Percentiles rank a stretch among this genome's conserved stretches.
phyloP scores from a whole-genome alignment of 2,113 vertebrate species.

The Saguinus imperator region DNA sequence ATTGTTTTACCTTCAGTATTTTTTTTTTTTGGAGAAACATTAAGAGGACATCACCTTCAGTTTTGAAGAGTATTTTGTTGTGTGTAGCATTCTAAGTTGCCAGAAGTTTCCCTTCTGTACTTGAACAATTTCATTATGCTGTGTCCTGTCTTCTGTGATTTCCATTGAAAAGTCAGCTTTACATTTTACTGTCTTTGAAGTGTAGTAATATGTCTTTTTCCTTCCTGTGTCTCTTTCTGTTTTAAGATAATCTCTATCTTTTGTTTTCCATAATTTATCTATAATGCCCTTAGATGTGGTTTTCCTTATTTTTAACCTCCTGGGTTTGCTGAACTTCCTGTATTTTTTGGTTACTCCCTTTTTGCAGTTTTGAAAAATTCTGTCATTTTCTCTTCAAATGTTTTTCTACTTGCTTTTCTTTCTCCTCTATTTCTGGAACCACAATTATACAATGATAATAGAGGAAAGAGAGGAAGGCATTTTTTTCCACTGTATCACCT shows the following conservation, averaged over 20 bases:
- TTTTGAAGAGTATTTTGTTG: not conserved
- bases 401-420: not conserved
- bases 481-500: not conserved
- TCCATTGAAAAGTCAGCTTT: not conserved
- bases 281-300: not conserved
- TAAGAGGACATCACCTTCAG: not conserved
- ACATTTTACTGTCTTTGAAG: not conserved
- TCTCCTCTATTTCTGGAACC: not conserved
- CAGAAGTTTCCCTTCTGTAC: not conserved
- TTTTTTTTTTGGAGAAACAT: too few relatives aligned
- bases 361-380: conserved; percentile 1
- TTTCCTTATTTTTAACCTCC: not conserved
- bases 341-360: not conserved
- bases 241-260: not conserved
- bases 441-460: not conserved
- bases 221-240: not conserved
- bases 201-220: not conserved
- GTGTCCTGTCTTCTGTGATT: not conserved
- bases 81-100: not conserved
- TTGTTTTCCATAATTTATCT: not conserved
- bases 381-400: not conserved
- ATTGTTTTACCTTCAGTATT: not conserved
- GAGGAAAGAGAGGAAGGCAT: not conserved
- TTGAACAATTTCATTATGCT: not conserved
- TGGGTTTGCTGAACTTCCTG: not conserved